Percentiles rank a stretch among this genome's conserved stretches.
These are phyloP conservation scores for Etia nguti DNA, from an alignment of 2,113 vertebrate species.

Conservation along the genomic window DNA sequence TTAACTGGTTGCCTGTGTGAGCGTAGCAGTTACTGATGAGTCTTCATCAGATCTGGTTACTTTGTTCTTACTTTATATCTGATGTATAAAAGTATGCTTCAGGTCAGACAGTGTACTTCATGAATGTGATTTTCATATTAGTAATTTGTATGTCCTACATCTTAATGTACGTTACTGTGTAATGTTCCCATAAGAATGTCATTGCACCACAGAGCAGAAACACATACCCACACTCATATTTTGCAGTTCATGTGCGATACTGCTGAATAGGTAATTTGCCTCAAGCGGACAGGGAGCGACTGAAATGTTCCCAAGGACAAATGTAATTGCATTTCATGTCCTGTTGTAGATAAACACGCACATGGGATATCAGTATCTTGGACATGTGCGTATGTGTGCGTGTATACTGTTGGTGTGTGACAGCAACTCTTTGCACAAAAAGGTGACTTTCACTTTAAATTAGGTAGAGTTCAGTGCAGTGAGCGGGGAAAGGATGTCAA, in stretches of 20 bases:
- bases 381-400: background rate
- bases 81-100: background rate
- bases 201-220: background rate
- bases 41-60: background rate
- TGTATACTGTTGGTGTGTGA: background rate
- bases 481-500: background rate
- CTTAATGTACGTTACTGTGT: background rate
- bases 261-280: constrained; percentile 43
- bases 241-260: background rate
- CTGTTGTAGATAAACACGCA: constrained; percentile 4
- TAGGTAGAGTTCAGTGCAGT: background rate
- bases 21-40: background rate
- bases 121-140: background rate
- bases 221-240: background rate
- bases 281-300: constrained; percentile 3
- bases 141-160: background rate
- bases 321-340: constrained; percentile 58
- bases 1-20: background rate
- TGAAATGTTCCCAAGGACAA: constrained; percentile 56
- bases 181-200: background rate
- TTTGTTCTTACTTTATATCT: background rate
- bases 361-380: background rate
- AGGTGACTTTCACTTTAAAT: constrained; percentile 55
- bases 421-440: constrained; percentile 6
- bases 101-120: background rate